Percentiles rank a stretch among this genome's conserved stretches.
Evolutionary conservation across 2,797 vertebrate genomes (phyloP).

Genomic region (Sebastes alutus): DNA sequence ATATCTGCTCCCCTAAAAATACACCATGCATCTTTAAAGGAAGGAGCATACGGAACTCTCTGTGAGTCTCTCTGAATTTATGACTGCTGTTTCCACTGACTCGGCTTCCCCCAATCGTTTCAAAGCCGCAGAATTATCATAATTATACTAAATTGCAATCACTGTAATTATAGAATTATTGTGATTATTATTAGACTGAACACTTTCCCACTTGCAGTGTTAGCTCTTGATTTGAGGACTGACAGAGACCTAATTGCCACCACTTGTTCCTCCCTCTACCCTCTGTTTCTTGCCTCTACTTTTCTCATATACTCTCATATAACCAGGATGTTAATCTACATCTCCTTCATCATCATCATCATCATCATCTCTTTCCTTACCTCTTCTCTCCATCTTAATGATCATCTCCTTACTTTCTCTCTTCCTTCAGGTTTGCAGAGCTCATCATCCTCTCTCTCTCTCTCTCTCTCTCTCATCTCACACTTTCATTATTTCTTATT

Average conservation of each 20-base stretch:
- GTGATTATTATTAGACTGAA: slow-evolving; percentile 21
- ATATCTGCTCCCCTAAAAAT: slow-evolving; percentile 29
- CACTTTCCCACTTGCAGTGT: not conserved
- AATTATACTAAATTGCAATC: slow-evolving; percentile 24
- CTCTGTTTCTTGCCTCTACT: not conserved
- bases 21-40: slow-evolving; percentile 30
- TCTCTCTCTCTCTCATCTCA: not conserved
- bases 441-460: not conserved
- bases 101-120: not conserved
- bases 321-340: not conserved
- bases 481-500: not conserved
- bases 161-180: slow-evolving; percentile 43
- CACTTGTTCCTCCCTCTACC: not conserved
- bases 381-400: not conserved
- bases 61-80: not conserved
- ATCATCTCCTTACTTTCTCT: not conserved
- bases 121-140: slow-evolving; percentile 3
- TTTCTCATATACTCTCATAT: not conserved
- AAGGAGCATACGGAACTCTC: not conserved
- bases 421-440: not conserved
- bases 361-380: not conserved
- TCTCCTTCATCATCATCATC: not conserved
- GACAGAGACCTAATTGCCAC: not conserved
- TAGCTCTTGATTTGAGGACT: slow-evolving; percentile 7
- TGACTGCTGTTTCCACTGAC: slow-evolving; percentile 1